Conservation (phyloP, 2,113 vertebrate species). For the Machaerirhynchus nigripectus region DNA sequence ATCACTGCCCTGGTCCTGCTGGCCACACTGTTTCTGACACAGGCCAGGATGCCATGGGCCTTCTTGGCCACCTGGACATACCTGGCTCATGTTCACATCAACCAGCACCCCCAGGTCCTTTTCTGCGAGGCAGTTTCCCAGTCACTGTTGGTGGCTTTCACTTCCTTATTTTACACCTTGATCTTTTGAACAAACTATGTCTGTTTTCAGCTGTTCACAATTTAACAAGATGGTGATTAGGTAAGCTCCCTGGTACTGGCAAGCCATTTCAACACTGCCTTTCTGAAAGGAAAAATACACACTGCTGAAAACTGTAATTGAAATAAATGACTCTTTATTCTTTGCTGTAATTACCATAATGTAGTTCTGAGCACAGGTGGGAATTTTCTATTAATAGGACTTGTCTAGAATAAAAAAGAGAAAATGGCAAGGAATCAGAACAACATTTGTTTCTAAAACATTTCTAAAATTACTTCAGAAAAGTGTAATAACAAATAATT, state of each 20-base stretch:
- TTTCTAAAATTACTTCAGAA: not conserved
- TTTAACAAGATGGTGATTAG: not conserved
- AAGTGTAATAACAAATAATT: not conserved
- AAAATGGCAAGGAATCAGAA: not conserved
- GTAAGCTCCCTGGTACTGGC: not conserved
- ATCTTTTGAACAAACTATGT: not conserved
- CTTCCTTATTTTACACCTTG: not conserved
- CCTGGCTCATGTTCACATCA: accelerated
- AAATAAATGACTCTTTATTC: conserved; percentile 13
- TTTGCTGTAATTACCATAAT: conserved; percentile 6
- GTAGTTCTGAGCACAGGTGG: conserved; percentile 24
- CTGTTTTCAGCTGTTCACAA: conserved; percentile 1
- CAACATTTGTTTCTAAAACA: not conserved
- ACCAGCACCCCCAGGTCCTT: not conserved
- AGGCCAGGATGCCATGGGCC: not conserved
- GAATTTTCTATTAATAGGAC: conserved; percentile 6
- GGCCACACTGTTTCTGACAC: not conserved
- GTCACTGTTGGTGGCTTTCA: not conserved
- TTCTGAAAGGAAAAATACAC: conserved; percentile 10
- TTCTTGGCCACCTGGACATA: not conserved
- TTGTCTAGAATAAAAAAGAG: conserved; percentile 9
- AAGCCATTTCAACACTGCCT: not conserved
- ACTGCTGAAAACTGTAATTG: conserved; percentile 21
- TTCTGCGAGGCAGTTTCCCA: not conserved
- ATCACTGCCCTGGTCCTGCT: not conserved